Conservation (phyloP, 2,797 vertebrate species). For the Rhynchotus rufescens region DNA sequence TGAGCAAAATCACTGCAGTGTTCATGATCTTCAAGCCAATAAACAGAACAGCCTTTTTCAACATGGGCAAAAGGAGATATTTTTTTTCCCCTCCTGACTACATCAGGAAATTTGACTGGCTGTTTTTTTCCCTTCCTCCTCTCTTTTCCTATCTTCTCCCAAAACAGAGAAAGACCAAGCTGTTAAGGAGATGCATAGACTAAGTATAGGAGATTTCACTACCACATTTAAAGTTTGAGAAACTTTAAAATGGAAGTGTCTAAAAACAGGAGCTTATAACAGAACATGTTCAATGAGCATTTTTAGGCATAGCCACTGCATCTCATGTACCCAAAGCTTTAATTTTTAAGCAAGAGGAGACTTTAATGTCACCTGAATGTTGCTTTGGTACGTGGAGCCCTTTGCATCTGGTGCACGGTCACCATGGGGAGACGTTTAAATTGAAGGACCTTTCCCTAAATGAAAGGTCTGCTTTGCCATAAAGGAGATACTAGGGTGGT, state of each 20-base stretch:
- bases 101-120: neutral
- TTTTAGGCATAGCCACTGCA: neutral
- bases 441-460: constrained; percentile 38
- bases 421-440: constrained; percentile 20
- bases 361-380: neutral
- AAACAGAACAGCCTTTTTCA: neutral
- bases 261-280: neutral
- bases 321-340: neutral
- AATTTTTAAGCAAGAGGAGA: neutral
- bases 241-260: neutral
- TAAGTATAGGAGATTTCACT: neutral
- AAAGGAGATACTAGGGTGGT: neutral
- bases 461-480: constrained; percentile 37
- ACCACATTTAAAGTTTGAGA: neutral
- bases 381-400: neutral
- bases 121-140: neutral
- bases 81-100: no score
- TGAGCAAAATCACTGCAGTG: neutral
- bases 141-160: neutral
- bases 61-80: neutral
- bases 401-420: constrained; percentile 14
- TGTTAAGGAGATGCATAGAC: neutral
- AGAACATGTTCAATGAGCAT: neutral
- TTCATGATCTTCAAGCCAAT: neutral
- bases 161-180: neutral